Conservation (phyloP, 2,888 invertebrate genomes). For the Seira musarum region DNA sequence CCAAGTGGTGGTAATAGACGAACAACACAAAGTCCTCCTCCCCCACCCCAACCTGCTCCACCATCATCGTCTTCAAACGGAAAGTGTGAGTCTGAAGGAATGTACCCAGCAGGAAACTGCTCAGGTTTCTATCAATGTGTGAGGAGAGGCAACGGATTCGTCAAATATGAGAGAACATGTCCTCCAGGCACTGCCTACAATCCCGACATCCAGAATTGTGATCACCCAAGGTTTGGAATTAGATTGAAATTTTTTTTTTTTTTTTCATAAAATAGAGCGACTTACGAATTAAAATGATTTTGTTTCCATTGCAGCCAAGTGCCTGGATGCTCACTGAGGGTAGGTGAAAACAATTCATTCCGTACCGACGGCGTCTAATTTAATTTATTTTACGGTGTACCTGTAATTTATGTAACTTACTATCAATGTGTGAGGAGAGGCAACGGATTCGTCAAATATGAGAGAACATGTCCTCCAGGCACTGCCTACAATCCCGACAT, state of each 20-base stretch:
- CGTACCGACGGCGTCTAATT: too few species aligned
- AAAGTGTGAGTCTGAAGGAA: slow-evolving; percentile 45
- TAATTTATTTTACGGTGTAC: too few species aligned
- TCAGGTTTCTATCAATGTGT: slow-evolving; percentile 48
- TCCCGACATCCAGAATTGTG: slow-evolving; percentile 59
- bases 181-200: slow-evolving; percentile 65
- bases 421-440: slow-evolving; percentile 43
- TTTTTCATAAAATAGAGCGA: too few species aligned
- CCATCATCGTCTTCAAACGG: slow-evolving; percentile 20
- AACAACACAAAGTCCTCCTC: not conserved
- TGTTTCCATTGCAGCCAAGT: too few species aligned
- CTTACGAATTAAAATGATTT: too few species aligned
- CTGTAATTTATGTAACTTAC: too few species aligned
- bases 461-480: slow-evolving; percentile 60
- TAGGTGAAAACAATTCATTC: too few species aligned
- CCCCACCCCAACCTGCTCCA: not conserved
- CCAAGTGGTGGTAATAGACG: not conserved
- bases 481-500: slow-evolving; percentile 63
- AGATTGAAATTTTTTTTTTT: too few species aligned
- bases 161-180: slow-evolving; percentile 59
- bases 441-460: slow-evolving; percentile 47
- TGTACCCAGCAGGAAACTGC: slow-evolving; percentile 46
- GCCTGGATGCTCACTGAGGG: too few species aligned
- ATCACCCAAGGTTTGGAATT: slow-evolving; percentile 49
- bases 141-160: slow-evolving; percentile 31